phyloP scores from a whole-genome alignment of 2,888 invertebrate genomes.

The Heteromurus nitidus region DNA sequence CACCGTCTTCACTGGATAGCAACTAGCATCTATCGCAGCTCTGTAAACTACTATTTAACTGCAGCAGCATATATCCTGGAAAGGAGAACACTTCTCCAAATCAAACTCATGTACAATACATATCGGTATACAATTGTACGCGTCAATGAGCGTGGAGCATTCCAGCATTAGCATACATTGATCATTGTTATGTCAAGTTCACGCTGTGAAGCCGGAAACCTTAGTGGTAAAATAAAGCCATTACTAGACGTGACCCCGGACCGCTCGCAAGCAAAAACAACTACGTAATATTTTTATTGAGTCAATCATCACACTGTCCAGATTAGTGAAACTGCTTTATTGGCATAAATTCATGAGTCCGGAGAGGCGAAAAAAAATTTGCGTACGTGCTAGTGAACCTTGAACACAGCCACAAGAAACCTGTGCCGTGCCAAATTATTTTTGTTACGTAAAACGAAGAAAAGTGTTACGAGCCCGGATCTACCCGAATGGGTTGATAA shows the following conservation, averaged over 20 bases:
- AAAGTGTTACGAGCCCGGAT: background rate
- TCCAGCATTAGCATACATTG: background rate
- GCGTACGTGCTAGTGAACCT: background rate
- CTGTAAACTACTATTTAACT: background rate
- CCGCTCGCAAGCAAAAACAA: background rate
- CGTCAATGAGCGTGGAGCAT: too few relatives aligned
- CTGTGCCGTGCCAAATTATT: background rate
- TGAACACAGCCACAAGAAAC: too few relatives aligned
- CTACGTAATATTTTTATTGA: background rate
- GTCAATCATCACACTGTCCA: background rate
- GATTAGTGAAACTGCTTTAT: too few relatives aligned
- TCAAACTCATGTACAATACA: background rate
- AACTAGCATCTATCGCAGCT: background rate
- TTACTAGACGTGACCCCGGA: background rate
- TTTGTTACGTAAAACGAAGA: background rate
- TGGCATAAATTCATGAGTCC: too few relatives aligned
- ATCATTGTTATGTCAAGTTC: constrained; percentile 25
- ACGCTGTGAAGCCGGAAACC: constrained; percentile 57
- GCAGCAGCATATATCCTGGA: background rate
- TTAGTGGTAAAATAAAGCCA: background rate
- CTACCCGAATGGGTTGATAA: background rate
- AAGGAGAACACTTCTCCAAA: background rate
- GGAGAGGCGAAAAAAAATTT: too few relatives aligned
- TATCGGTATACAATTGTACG: background rate
- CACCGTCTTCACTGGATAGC: background rate